Evolutionary conservation across 64 coral and sea anemone genomes (phyloP), one percentile per base, ranked within the genome.

Genomic region (Porites lutea): DNA sequence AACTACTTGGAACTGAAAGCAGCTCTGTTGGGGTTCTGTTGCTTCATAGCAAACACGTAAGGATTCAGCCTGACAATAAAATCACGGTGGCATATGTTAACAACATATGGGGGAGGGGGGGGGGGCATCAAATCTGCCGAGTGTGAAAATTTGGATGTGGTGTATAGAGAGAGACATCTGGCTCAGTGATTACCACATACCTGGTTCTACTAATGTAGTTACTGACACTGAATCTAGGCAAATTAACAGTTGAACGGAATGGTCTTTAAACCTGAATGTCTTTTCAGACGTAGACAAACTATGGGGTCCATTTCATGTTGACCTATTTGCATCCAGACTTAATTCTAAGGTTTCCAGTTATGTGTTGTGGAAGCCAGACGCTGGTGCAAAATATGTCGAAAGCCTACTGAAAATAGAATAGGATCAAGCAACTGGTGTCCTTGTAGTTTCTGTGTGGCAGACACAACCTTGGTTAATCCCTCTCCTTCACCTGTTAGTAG

Each of bases 1-100:
- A 46, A 75, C 57, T 74, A 71, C 54, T 79, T 83, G 74, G 89
- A 91, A 78, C 11, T 90, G 88, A 90, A 90, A 90, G 88, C 88
- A 70, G 78, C 51, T 71, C 47, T 86, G 18, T 22, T 88, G 57
- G 71, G 86, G 47, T 74, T 75, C 37, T 71, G 62, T n/a, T n/a
- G n/a, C n/a, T 75, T 46, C 7, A n/a, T 71, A 49, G 27, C 59
- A 84, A 75, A 53, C 86, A 75, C 50, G 75, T 88, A 20, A 21
- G 86, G 15, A 74, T 73, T 16, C 48, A 88, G 20, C 75, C 86
- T 72, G 86, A 88, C 46, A 88, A 88, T 47, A 75, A 52, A 13
- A 75, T 69, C 14, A 75, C 86, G 72, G 83, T 87, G 5, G 65
- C 83, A 19, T 57, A 87, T 71, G 20, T 87, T 6, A 87, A 87